Evolutionary conservation across 2,113 vertebrate species (phyloP).

Genomic region (Serinus canaria): DNA sequence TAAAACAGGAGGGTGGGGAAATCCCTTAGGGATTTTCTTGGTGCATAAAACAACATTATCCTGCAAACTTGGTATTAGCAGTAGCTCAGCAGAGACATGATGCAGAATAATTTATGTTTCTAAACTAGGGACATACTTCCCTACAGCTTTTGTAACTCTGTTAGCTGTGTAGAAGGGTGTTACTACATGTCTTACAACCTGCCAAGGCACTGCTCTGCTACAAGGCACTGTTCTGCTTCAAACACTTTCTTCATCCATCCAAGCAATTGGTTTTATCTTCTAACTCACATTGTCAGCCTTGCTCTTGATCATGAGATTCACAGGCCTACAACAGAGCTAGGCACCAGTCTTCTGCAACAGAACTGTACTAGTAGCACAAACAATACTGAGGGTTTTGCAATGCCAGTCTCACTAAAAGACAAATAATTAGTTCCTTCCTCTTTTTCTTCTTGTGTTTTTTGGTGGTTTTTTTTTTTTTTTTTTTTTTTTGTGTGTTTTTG

Average conservation of each 20-base stretch:
- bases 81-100: neutral
- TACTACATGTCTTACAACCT: neutral
- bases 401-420: neutral
- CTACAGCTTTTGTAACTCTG: neutral
- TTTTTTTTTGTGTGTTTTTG: neutral
- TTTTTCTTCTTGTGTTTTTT: no score
- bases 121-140: neutral
- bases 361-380: neutral
- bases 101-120: neutral
- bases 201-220: neutral
- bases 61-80: neutral
- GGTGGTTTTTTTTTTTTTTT: fast-evolving
- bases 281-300: neutral
- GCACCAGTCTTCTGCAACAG: neutral
- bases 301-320: conserved; percentile 8
- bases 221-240: neutral
- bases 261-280: neutral
- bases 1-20: neutral
- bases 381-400: neutral
- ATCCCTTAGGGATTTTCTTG: neutral
- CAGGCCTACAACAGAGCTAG: neutral
- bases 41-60: neutral
- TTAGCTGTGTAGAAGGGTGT: neutral
- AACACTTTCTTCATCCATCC: neutral
- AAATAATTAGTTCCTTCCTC: neutral